A percentile compares a stretch with the other conserved stretches of the same genome.
Conservation (phyloP, 2,888 invertebrate species). For the Synanthedon myopaeformis region DNA sequence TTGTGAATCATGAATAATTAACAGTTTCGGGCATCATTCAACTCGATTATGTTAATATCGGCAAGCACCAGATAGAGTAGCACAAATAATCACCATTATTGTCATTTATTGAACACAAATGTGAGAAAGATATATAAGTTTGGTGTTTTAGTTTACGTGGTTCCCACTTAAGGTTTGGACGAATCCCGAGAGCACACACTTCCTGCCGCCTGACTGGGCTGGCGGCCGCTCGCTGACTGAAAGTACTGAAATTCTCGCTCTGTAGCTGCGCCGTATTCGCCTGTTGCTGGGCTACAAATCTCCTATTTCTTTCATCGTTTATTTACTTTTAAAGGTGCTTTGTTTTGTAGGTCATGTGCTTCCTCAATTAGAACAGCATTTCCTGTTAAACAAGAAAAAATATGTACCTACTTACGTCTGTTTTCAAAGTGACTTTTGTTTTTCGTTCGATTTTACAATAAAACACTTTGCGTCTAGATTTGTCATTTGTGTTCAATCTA, state of each 20-base stretch:
- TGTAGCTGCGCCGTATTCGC: conserved; percentile 16
- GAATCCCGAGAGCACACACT: not conserved
- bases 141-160: not conserved
- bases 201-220: conserved; percentile 13
- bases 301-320: not conserved
- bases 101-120: conserved; percentile 20
- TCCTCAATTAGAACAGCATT: too few relatives aligned
- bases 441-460: too few relatives aligned
- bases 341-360: not conserved
- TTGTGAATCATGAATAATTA: conserved; percentile 32
- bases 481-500: too few relatives aligned
- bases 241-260: conserved; percentile 2
- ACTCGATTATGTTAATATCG: conserved; percentile 19
- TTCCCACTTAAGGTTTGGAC: not conserved
- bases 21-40: conserved; percentile 33
- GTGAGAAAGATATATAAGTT: not conserved
- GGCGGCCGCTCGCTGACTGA: conserved; percentile 7
- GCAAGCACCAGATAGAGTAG: conserved; percentile 3
- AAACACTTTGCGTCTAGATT: too few relatives aligned
- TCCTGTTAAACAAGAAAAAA: too few relatives aligned
- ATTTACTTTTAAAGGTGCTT: not conserved
- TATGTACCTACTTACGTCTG: too few relatives aligned
- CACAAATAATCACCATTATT: conserved; percentile 18
- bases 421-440: too few relatives aligned
- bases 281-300: conserved; percentile 37